Evolutionary conservation across 2,888 invertebrate species (phyloP).

Genomic region (Odontothrips loti): DNA sequence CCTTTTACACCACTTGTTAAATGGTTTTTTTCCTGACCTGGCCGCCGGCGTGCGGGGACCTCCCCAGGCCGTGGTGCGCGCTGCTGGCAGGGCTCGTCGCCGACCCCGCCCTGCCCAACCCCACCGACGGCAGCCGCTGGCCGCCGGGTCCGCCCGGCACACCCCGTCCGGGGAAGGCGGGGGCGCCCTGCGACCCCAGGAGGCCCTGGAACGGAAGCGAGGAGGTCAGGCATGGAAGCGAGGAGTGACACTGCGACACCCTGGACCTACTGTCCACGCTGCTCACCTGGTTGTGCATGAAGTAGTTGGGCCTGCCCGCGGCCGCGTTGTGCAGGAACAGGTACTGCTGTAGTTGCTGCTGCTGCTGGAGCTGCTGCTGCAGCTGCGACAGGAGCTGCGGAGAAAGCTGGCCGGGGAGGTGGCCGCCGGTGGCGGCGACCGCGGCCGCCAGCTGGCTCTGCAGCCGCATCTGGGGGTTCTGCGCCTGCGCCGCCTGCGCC

Average conservation of each 20-base stretch:
- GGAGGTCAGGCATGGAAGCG: background rate
- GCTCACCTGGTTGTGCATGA: constrained; percentile 71
- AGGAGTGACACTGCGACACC: background rate
- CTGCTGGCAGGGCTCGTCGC: background rate
- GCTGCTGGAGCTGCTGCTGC: constrained; percentile 55
- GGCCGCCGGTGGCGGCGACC: constrained; percentile 42
- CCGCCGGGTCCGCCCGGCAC: background rate
- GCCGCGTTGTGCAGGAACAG: constrained; percentile 33
- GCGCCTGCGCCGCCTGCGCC: no score
- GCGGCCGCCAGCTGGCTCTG: constrained; percentile 48
- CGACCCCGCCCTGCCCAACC: background rate
- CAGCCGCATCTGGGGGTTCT: constrained; percentile 45
- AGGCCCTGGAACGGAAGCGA: background rate
- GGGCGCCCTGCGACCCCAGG: constrained; percentile 55
- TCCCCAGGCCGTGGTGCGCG: constrained; percentile 8
- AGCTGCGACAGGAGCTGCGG: constrained; percentile 44
- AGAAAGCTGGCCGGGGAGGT: constrained; percentile 31
- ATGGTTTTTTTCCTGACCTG: constrained; percentile 62
- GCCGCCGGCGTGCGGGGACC: constrained; percentile 73
- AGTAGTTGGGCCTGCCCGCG: constrained; percentile 50
- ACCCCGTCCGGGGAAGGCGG: constrained; percentile 62
- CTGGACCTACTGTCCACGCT: background rate
- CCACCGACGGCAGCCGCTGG: background rate
- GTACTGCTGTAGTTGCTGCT: constrained; percentile 57
- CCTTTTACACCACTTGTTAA: constrained; percentile 26